Conservation (phyloP, 92 coral and sea anemone species). For the Zoanthus gigantus region DNA sequence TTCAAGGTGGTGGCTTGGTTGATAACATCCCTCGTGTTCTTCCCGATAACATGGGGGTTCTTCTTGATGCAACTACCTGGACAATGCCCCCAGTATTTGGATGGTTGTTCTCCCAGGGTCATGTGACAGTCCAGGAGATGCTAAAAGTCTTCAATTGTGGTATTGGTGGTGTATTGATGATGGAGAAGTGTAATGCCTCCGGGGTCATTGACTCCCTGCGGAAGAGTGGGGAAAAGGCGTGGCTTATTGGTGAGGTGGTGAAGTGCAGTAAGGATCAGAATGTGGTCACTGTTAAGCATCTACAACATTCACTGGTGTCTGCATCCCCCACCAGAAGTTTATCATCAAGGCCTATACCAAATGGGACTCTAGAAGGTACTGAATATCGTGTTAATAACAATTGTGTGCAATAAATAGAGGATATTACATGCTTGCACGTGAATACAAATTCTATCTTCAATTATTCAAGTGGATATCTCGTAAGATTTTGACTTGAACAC, state of each 20-base stretch:
- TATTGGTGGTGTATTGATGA: conserved; percentile 83
- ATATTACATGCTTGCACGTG: too few relatives aligned
- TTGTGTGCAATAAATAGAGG: too few relatives aligned
- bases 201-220: conserved; percentile 68
- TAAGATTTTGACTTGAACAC: too few relatives aligned
- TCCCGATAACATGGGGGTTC: conserved; percentile 72
- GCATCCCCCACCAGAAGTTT: conserved; percentile 44
- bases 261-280: conserved; percentile 32
- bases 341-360: conserved; percentile 16
- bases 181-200: conserved; percentile 56
- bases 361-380: conserved; percentile 27
- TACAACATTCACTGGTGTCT: conserved; percentile 59
- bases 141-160: conserved; percentile 91
- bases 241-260: conserved; percentile 81
- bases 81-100: conserved; percentile 85
- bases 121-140: conserved; percentile 78
- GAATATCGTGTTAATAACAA: background rate
- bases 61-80: conserved; percentile 87
- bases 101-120: conserved; percentile 87
- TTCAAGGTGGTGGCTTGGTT: conserved; percentile 85
- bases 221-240: conserved; percentile 70
- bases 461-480: too few relatives aligned
- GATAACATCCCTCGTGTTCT: conserved; percentile 94
- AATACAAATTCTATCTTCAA: too few relatives aligned
- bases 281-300: conserved; percentile 64